Evolutionary conservation across 2,797 vertebrate species (phyloP).

Genomic region (Hylomyscus alleni): DNA sequence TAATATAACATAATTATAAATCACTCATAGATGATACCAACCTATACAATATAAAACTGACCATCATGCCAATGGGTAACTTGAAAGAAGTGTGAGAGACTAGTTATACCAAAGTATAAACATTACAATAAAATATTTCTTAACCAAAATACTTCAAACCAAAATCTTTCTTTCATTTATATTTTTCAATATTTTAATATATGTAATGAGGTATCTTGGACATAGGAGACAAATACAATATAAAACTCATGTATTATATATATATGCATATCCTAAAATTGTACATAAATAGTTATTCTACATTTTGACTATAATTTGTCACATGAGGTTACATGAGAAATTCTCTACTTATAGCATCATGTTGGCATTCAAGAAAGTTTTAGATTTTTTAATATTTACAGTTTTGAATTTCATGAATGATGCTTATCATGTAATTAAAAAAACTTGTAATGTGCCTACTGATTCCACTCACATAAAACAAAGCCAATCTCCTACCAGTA

Average conservation of each 20-base stretch:
- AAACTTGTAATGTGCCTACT: neutral
- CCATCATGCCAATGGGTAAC: neutral
- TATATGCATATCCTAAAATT: neutral
- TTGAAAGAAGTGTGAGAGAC: neutral
- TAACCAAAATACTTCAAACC: neutral
- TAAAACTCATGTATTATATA: neutral
- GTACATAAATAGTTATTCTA: neutral
- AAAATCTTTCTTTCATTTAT: neutral
- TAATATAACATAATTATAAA: neutral
- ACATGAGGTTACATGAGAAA: neutral
- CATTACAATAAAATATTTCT: neutral
- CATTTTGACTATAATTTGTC: neutral
- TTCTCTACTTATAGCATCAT: neutral
- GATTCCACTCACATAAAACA: slow-evolving; percentile 40
- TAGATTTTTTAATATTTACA: neutral
- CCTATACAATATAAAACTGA: neutral
- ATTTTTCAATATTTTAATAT: neutral
- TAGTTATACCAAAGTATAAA: neutral
- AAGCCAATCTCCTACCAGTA: neutral
- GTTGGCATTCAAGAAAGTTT: neutral
- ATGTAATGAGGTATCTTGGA: neutral
- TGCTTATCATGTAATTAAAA: neutral
- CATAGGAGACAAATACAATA: neutral
- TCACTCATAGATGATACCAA: slow-evolving; percentile 27
- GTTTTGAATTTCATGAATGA: neutral